These are phyloP conservation scores for Euzetes globulus DNA, from an alignment of 2,888 invertebrate genomes.

Conservation along the genomic window DNA sequence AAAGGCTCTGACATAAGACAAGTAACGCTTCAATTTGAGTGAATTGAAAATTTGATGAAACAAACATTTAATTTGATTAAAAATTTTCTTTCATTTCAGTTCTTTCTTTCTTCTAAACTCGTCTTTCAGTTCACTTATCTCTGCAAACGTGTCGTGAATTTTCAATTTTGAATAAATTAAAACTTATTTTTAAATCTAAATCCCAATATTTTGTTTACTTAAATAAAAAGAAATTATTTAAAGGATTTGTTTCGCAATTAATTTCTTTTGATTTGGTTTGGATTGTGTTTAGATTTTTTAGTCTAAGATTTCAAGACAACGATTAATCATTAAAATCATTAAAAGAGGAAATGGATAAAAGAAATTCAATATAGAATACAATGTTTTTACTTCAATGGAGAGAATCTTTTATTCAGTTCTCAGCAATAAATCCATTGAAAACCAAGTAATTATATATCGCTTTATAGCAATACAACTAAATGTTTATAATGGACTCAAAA, in stretches of 20 bases:
- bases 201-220: too few species aligned
- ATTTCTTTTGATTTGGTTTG: too few species aligned
- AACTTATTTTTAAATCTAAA: too few species aligned
- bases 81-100: not conserved
- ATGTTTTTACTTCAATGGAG: not conserved
- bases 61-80: slow-evolving; percentile 9
- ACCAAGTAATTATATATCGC: not conserved
- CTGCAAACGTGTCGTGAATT: not conserved
- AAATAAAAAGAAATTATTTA: too few species aligned
- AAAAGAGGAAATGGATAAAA: not conserved
- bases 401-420: not conserved
- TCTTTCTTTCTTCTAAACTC: not conserved
- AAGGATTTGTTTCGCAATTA: too few species aligned
- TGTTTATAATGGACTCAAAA: not conserved
- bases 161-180: not conserved
- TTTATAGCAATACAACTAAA: not conserved
- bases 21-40: not conserved
- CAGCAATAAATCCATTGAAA: not conserved
- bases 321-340: not conserved
- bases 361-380: not conserved
- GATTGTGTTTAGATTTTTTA: not conserved
- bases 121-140: not conserved
- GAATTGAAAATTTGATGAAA: not conserved
- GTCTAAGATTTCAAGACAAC: not conserved
- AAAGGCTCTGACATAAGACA: too few species aligned